Evolutionary conservation across 2,797 vertebrate genomes (phyloP), one percentile per base, ranked within the genome.

Genomic region (Poliocrania exsul): DNA sequence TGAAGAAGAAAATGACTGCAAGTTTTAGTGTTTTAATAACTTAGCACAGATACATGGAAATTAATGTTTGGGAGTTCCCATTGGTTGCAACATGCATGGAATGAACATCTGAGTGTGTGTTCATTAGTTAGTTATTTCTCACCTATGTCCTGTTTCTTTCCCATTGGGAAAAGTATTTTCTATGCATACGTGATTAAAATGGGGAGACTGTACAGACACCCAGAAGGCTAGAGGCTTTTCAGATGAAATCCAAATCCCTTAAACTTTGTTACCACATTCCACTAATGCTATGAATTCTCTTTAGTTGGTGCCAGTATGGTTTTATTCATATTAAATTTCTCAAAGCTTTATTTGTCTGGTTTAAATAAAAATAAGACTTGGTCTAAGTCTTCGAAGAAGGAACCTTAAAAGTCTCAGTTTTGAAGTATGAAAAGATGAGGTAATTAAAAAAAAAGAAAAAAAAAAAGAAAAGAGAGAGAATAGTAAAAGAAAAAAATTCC

Each of bases 231-330:
- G 54, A 88, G 54, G 54, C 35, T 69, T 37, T 79, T 90, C 42
- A 74, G 49, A 88, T 64, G n/a, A 88, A 58, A 72, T 93, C 7
- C 29, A 90, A 83, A 93, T 81, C 58, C 54, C 12, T 65, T 73
- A 53, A 74, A 69, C 16, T 70, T 89, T 62, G 38, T 67, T 58
- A 40, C 62, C 20, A 49, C 81, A 58, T 95, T 92, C 88, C 73
- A 79, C 20, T 90, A 86, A 74, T 84, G 24, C 28, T 90, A 47
- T 75, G 73, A 90, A 81, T 90, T 93, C 54, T 79, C 19, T 60
- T 84, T 31, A 33, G 61, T 44, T 75, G 46, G 61, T 88, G 47
- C 23, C 62, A 86, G 14, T 20, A 54, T 75, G 23, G 23, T 25
- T 84, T 94, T 54, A 81, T 73, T 84, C 8, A 42, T 57, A 74